A percentile compares a stretch with the other conserved stretches of the same genome.
phyloP scores from a whole-genome alignment of 35 echinoderm and acorn worm species.

The Amphiura filiformis region DNA sequence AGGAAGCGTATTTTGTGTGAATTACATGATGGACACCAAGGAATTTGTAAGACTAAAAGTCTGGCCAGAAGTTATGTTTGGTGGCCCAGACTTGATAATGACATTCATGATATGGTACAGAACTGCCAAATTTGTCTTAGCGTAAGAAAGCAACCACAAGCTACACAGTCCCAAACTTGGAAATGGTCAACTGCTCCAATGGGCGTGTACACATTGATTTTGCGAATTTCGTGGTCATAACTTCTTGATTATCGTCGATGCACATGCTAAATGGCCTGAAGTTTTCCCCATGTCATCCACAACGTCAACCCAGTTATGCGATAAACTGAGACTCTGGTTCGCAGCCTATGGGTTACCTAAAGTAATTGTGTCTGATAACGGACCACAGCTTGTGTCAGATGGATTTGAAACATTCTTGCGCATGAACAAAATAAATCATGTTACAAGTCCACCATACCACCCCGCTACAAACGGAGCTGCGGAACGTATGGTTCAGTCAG shows the following conservation, averaged over 20 bases:
- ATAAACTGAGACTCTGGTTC: conserved; percentile 32
- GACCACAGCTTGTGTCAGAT: conserved; percentile 34
- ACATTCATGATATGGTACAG: conserved; percentile 27
- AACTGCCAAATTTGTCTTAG: conserved; percentile 14
- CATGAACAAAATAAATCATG: conserved; percentile 33
- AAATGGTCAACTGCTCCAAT: conserved; percentile 31
- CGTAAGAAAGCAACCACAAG: background rate
- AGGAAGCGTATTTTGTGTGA: conserved; percentile 44
- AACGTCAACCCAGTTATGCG: conserved; percentile 36
- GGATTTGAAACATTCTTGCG: conserved; percentile 32
- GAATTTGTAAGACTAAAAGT: conserved; percentile 41
- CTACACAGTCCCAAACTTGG: conserved; percentile 21
- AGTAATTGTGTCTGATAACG: conserved; percentile 52
- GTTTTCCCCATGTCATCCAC: conserved; percentile 47
- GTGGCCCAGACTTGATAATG: conserved; percentile 54
- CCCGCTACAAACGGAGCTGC: conserved; percentile 57
- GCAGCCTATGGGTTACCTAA: conserved; percentile 44
- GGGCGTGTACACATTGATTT: conserved; percentile 49
- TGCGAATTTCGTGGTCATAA: conserved; percentile 21
- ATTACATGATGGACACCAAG: conserved; percentile 68
- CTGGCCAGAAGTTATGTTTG: conserved; percentile 43
- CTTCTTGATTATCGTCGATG: conserved; percentile 58
- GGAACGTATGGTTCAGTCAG: conserved; percentile 53
- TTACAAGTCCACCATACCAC: conserved; percentile 45
- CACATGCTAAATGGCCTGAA: conserved; percentile 59